A percentile compares a stretch with the other conserved stretches of the same genome.
These are phyloP conservation scores for Aproaerema taeniolella DNA, from an alignment of 2,888 invertebrate genomes.

Conservation along the genomic window DNA sequence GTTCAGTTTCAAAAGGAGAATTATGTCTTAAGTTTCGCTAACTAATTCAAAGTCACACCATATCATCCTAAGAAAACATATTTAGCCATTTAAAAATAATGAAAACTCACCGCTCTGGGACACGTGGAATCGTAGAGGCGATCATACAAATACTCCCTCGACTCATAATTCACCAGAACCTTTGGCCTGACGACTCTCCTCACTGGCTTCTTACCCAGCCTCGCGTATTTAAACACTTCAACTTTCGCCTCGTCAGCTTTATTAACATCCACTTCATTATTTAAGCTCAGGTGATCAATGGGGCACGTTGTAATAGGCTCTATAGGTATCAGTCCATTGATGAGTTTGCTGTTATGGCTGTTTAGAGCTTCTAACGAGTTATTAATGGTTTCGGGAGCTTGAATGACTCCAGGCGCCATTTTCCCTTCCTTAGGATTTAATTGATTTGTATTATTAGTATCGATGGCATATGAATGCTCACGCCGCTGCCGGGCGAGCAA, in stretches of 20 bases:
- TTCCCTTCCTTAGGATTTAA: slow-evolving; percentile 18
- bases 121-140: slow-evolving; percentile 54
- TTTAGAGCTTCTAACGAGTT: slow-evolving; percentile 32
- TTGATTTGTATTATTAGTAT: neutral
- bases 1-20: no score
- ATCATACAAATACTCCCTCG: slow-evolving; percentile 55
- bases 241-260: slow-evolving; percentile 1
- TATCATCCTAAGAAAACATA: neutral
- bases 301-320: slow-evolving; percentile 37
- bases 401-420: slow-evolving; percentile 61
- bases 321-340: slow-evolving; percentile 32
- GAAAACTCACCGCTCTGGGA: slow-evolving; percentile 53
- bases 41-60: neutral
- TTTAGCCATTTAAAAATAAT: neutral
- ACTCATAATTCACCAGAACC: slow-evolving; percentile 59
- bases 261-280: slow-evolving; percentile 3
- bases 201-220: slow-evolving; percentile 36
- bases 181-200: slow-evolving; percentile 52
- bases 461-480: slow-evolving; percentile 27
- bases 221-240: slow-evolving; percentile 22
- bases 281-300: slow-evolving; percentile 32
- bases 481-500: slow-evolving; percentile 46
- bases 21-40: no score
- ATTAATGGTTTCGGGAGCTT: slow-evolving; percentile 44
- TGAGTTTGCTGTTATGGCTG: slow-evolving; percentile 28